phyloP scores from a whole-genome alignment of 2,113 vertebrate species.

The Alethe diademata region DNA sequence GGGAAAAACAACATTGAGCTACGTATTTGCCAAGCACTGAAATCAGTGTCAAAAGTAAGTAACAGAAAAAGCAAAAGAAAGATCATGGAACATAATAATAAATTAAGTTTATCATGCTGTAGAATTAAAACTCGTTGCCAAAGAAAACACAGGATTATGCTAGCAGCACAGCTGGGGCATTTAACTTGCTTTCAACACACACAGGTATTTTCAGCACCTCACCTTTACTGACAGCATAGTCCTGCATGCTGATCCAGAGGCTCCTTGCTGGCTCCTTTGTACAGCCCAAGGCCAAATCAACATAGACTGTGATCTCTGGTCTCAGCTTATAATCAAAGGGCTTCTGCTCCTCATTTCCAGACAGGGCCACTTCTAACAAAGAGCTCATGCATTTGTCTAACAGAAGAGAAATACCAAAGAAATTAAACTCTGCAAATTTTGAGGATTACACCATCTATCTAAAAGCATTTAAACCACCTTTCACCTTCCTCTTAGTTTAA shows the following conservation, averaged over 20 bases:
- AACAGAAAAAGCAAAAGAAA: background rate
- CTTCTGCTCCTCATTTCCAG: conserved; percentile 96
- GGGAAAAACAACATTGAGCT: background rate
- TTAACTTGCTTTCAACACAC: background rate
- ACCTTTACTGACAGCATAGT: conserved; percentile 97
- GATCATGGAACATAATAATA: background rate
- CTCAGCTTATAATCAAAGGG: conserved; percentile 90
- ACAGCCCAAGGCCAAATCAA: conserved; percentile 91
- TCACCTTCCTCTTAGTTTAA: background rate
- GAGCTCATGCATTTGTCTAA: conserved; percentile 92
- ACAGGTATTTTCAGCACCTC: background rate
- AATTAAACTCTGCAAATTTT: background rate
- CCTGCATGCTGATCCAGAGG: conserved; percentile 96
- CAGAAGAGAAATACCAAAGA: background rate
- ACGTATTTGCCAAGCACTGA: background rate
- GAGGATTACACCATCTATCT: background rate
- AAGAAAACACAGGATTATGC: background rate
- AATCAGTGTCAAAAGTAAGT: background rate
- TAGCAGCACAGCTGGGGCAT: background rate
- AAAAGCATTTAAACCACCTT: background rate
- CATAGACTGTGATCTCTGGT: conserved; percentile 84
- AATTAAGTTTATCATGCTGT: background rate
- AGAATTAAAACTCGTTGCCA: background rate
- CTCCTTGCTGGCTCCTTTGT: conserved; percentile 93
- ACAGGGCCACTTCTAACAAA: conserved; percentile 89